Evolutionary conservation across 2,113 vertebrate genomes (phyloP).

Genomic region (Cyprinodon tularosa): DNA sequence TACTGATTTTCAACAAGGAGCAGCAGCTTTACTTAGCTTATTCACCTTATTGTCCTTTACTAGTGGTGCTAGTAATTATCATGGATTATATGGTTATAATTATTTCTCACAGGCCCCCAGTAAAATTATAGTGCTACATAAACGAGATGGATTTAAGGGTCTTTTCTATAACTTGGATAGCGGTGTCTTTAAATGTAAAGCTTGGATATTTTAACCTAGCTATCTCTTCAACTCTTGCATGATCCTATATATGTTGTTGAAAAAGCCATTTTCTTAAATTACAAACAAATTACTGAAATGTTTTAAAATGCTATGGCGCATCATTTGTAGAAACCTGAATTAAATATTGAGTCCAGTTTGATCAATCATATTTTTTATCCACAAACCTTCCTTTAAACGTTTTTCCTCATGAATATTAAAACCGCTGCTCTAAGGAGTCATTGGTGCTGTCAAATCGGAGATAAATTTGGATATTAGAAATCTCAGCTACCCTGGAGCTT

Average conservation of each 20-base stretch:
- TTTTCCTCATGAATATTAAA: slow-evolving; percentile 29
- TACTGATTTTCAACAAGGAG: too few relatives aligned
- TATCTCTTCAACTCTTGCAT: background rate
- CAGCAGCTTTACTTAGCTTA: too few relatives aligned
- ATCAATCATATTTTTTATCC: slow-evolving; percentile 7
- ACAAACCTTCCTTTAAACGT: slow-evolving; percentile 2
- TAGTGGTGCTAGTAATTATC: too few relatives aligned
- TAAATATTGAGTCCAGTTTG: background rate
- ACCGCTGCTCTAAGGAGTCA: slow-evolving; percentile 27
- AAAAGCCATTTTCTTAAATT: background rate
- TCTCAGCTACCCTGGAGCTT: slow-evolving; percentile 42
- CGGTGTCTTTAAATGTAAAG: background rate
- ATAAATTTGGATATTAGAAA: slow-evolving; percentile 65
- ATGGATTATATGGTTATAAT: too few relatives aligned
- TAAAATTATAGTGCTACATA: too few relatives aligned
- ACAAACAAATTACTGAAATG: background rate
- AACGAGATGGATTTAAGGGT: too few relatives aligned
- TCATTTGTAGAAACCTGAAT: background rate
- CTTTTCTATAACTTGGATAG: background rate
- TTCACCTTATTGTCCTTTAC: too few relatives aligned
- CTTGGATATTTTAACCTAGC: background rate
- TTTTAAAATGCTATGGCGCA: background rate
- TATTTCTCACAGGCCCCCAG: too few relatives aligned
- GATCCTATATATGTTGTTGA: background rate
- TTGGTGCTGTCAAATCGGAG: slow-evolving; percentile 20